Base-by-base conservation (phyloP, 1,140 invertebrate species). In the Wiebesia pumilae region DNA sequence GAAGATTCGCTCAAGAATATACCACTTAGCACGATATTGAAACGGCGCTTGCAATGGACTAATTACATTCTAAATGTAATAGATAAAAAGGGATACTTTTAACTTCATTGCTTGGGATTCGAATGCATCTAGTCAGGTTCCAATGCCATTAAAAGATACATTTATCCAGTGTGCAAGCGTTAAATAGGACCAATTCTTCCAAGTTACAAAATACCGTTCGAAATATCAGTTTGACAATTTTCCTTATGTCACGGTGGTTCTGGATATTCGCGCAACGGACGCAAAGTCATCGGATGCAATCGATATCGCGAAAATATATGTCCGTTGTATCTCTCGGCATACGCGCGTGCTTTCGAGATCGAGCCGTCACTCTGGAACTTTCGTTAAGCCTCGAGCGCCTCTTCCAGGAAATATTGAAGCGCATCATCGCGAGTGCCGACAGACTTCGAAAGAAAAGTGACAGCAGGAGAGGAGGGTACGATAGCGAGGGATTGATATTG, bases 401-500 rank as follows among this genome's bases (percentile, higher is more conserved):
- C 10, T 67, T 81, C 27, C 35, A 43, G 79, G 71, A 75, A 43
- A 75, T n/a, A 43, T 19, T 2, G 21, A n/a, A 43, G 40, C 27
- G 9, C 38, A 27, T 38, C 24, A 40, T 38, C 71, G 10, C 2
- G 38, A 43, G 38, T 21, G 21, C 40, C 16, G 69, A 38, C 12
- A 3, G 4, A 71, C 12, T 16, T 35, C 0, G 16, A 21, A 75
- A 75, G 27, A 43, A n/a, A 40, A n/a, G 4, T 43, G 71, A 75
- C 21, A 75, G 71, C 38, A 0, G 71, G 14, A 27, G n/a, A 27
- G 2, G 69, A 33, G 51, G 12, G 27, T 21, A 19, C 21, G 62
- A 85, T 47, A 67, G 65, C 40, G 75, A 78, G 65, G 10, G 67
- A 6, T n/a, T n/a, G n/a, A n/a, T 51, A 83, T 83, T 75, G 81